phyloP scores from a whole-genome alignment of 2,888 invertebrate species.

The Oconnorella tubifera region DNA sequence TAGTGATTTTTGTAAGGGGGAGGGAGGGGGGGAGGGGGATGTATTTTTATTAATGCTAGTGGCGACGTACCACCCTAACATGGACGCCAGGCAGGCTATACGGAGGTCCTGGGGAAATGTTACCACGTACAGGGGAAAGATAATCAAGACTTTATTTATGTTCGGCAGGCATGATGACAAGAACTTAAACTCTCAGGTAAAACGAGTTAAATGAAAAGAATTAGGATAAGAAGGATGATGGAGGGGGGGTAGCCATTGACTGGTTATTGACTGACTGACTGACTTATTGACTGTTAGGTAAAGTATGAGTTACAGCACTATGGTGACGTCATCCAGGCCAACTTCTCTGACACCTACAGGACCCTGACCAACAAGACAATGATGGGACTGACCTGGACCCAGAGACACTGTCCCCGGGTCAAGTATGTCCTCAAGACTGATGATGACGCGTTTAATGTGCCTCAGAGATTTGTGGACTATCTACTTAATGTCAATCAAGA shows the following conservation, averaged over 20 bases:
- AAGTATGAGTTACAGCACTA: constrained; percentile 26
- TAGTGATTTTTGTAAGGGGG: constrained; percentile 16
- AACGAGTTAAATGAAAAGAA: too few species aligned
- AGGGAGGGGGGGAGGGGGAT: constrained; percentile 14
- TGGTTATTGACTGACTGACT: too few species aligned
- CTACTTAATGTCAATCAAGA: constrained; percentile 14
- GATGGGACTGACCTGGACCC: constrained; percentile 30
- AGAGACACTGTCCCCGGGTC: constrained; percentile 24
- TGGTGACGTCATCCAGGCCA: constrained; percentile 29
- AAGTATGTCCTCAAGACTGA: constrained; percentile 36
- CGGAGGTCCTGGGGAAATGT: constrained; percentile 33
- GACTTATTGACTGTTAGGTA: too few species aligned
- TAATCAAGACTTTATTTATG: constrained; percentile 30
- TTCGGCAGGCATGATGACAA: constrained; percentile 34
- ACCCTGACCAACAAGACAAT: constrained; percentile 35
- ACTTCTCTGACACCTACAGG: constrained; percentile 30
- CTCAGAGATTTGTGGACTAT: constrained; percentile 32
- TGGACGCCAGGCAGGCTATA: constrained; percentile 28
- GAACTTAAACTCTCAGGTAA: constrained; percentile 31
- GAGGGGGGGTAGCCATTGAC: too few species aligned
- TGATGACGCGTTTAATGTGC: constrained; percentile 36
- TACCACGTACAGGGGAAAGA: constrained; percentile 28
- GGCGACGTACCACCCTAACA: constrained; percentile 32
- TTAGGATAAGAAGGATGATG: too few species aligned
- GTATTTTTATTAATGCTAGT: constrained; percentile 32